Evolutionary conservation across 2,888 invertebrate genomes (phyloP), one percentile per base, ranked within the genome.

Genomic region (Pterostichus niger): DNA sequence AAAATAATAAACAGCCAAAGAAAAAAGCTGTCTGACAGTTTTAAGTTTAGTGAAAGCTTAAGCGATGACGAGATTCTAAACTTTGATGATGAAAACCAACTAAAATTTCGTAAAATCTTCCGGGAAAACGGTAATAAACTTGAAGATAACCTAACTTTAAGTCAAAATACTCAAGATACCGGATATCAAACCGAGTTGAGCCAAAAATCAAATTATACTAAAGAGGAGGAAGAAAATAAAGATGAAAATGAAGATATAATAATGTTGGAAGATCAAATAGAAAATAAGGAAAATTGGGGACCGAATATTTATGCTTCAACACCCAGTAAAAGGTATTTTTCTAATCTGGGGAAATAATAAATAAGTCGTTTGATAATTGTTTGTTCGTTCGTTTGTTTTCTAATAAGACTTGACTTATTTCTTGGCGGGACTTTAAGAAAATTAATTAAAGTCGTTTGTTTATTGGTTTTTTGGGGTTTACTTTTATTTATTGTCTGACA

Each of bases 21-120:
- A 54, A 90, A 90, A 86, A 89, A 90, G 85, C 86, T 90, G 15
- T 89, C 90, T 0, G 88, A 89, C 84, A 90, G 90, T 86, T 90
- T 90, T 84, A 83, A 85, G 7, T 88, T 87, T 83, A 84, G 85
- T 33, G 88, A 87, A 33, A 86, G 88, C 61, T 84, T 84, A 0
- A 82, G 52, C 44, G 77, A 61, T n/a, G 77, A 82, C 13, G 81
- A 84, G 40, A 56, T 84, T 15, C 61, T 82, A n/a, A 82, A 84
- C 49, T 15, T 84, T n/a, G 80, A 84, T 15, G 76, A 87, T 84
- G 85, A 86, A 84, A 86, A 86, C 6, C n/a, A 24, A 15, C 7
- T 5, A 46, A 75, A 59, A 49, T 73, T 46, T 11, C 46, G 33
- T 11, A 78, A 78, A 61, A 44, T 35, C 9, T 33, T 13, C 35